Evolutionary conservation across 2,888 invertebrate genomes (phyloP).

Genomic region (Stenodera caucasica): DNA sequence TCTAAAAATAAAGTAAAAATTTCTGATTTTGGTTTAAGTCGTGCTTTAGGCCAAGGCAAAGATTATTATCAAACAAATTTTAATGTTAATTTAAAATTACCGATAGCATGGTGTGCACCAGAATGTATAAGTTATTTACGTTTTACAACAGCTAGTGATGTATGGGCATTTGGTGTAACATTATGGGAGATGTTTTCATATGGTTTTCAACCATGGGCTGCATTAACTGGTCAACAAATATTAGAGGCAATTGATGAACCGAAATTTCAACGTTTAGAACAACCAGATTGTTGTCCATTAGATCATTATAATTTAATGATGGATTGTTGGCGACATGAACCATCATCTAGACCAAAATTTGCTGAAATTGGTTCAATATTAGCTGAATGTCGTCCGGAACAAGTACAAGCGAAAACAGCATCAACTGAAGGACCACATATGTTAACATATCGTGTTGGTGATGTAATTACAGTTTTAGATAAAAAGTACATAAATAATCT

Average conservation of each 20-base stretch:
- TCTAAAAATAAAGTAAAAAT: conserved; percentile 97
- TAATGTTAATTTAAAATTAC: conserved; percentile 94
- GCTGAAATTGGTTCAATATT: conserved; percentile 77
- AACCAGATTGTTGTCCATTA: conserved; percentile 92
- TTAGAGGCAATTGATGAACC: conserved; percentile 94
- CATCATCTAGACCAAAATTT: conserved; percentile 85
- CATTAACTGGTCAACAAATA: conserved; percentile 85
- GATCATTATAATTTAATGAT: conserved; percentile 91
- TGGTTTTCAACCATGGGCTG: conserved; percentile 98
- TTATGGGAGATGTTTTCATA: conserved; percentile 99
- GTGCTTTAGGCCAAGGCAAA: conserved; percentile 95
- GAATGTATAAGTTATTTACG: conserved; percentile 95
- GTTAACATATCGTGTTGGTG: conserved; percentile 82
- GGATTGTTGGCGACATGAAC: conserved; percentile 96
- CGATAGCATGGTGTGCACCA: conserved; percentile 99
- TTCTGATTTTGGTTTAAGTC: conserved; percentile 94
- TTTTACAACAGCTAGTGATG: conserved; percentile 96
- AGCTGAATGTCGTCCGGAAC: conserved; percentile 87
- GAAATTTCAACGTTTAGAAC: conserved; percentile 85
- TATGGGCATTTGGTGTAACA: conserved; percentile 95
- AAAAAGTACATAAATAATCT: conserved; percentile 62
- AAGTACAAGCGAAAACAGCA: conserved; percentile 77
- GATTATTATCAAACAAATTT: conserved; percentile 99
- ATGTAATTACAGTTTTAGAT: conserved; percentile 90
- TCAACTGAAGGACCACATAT: conserved; percentile 63